These are phyloP conservation scores for Dasyornis broadbenti DNA, from an alignment of 2,113 vertebrate genomes.

Conservation along the genomic window DNA sequence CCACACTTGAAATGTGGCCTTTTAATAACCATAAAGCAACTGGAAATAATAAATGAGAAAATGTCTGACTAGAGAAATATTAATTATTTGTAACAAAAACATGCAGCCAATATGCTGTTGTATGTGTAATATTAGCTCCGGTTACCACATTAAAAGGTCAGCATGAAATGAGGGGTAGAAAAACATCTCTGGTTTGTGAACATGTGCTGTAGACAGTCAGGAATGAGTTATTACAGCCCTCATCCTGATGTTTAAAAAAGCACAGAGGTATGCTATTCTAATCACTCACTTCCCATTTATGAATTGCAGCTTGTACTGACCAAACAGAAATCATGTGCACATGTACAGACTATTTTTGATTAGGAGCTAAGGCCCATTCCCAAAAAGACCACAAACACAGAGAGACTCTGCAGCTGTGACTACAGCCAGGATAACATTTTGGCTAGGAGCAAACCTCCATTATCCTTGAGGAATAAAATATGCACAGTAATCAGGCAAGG, in stretches of 20 bases:
- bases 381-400: background rate
- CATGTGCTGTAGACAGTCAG: background rate
- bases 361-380: background rate
- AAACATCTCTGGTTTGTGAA: background rate
- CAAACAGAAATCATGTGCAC: background rate
- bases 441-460: background rate
- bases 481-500: slow-evolving; percentile 45
- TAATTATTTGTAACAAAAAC: slow-evolving; percentile 25
- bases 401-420: background rate
- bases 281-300: background rate
- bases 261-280: background rate
- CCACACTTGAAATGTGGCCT: background rate
- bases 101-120: background rate
- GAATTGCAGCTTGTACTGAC: background rate
- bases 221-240: background rate
- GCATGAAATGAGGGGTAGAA: background rate
- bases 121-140: background rate
- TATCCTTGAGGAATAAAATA: slow-evolving; percentile 34
- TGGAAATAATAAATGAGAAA: background rate
- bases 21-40: background rate
- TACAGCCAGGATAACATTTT: background rate
- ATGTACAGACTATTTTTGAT: background rate
- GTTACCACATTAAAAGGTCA: background rate
- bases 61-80: background rate
- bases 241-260: background rate